Evolutionary conservation across 2,888 invertebrate species (phyloP).

Genomic region (Drosophila yooni): DNA sequence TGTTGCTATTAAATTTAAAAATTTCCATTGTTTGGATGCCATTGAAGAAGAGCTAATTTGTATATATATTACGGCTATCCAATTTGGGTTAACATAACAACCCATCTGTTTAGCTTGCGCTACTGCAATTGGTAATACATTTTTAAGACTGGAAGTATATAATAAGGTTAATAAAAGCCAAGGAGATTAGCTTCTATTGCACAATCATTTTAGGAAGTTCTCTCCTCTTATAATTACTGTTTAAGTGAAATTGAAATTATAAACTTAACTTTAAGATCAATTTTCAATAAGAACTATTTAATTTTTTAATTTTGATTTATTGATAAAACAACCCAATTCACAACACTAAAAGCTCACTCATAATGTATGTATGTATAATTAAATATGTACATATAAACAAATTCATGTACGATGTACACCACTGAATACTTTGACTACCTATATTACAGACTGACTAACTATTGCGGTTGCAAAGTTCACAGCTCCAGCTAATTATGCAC

Average conservation of each 20-base stretch:
- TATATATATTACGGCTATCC: constrained; percentile 1
- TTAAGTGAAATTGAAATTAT: neutral
- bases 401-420: constrained; percentile 26
- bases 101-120: neutral
- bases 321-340: constrained; percentile 1
- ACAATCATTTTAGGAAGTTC: neutral
- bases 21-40: constrained; percentile 26
- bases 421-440: constrained; percentile 27
- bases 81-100: constrained; percentile 7
- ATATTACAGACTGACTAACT: constrained; percentile 24
- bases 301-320: too few relatives aligned
- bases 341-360: constrained; percentile 1
- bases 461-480: constrained; percentile 44
- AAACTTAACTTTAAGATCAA: too few relatives aligned
- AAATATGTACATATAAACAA: constrained; percentile 16
- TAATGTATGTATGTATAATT: constrained; percentile 3
- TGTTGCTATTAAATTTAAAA: constrained; percentile 4
- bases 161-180: neutral
- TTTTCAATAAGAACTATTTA: too few relatives aligned
- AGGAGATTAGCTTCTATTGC: neutral
- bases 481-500: constrained; percentile 46
- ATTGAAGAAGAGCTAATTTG: neutral
- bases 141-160: neutral
- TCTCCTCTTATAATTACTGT: neutral
- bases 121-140: constrained; percentile 6